phyloP scores from a whole-genome alignment of 64 coral and sea anemone species.

The Porites lutea region DNA sequence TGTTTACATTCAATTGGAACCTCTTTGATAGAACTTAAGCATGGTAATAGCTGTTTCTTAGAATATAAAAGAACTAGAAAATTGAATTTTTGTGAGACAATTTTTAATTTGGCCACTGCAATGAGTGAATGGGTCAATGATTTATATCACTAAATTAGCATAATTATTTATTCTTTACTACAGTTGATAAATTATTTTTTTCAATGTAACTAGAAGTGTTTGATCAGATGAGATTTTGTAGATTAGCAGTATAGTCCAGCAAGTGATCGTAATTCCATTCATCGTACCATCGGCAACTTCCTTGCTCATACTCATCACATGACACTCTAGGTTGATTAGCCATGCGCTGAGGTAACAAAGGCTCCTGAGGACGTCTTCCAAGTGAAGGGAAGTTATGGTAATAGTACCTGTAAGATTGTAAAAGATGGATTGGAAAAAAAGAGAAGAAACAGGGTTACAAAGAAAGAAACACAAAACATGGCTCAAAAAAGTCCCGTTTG shows the following conservation, averaged over 20 bases:
- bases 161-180: not conserved
- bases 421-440: not conserved
- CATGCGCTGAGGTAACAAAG: conserved; percentile 73
- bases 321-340: conserved; percentile 88
- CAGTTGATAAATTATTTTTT: not conserved
- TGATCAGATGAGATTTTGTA: conserved; percentile 62
- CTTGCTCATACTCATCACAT: conserved; percentile 96
- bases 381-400: conserved; percentile 96
- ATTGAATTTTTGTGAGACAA: too few species aligned
- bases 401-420: conserved; percentile 81
- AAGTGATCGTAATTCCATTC: conserved; percentile 99
- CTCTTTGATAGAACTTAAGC: too few species aligned
- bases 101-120: too few species aligned
- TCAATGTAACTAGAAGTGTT: not conserved
- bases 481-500: too few species aligned
- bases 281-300: conserved; percentile 99
- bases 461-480: too few species aligned
- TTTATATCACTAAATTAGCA: not conserved
- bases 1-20: too few species aligned
- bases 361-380: conserved; percentile 89
- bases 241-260: conserved; percentile 76
- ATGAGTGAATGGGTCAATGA: too few species aligned
- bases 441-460: not conserved
- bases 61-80: too few species aligned
- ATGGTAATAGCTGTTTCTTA: too few species aligned